Evolutionary conservation across 2,113 vertebrate species (phyloP).

Genomic region (Butastur rufipennis): DNA sequence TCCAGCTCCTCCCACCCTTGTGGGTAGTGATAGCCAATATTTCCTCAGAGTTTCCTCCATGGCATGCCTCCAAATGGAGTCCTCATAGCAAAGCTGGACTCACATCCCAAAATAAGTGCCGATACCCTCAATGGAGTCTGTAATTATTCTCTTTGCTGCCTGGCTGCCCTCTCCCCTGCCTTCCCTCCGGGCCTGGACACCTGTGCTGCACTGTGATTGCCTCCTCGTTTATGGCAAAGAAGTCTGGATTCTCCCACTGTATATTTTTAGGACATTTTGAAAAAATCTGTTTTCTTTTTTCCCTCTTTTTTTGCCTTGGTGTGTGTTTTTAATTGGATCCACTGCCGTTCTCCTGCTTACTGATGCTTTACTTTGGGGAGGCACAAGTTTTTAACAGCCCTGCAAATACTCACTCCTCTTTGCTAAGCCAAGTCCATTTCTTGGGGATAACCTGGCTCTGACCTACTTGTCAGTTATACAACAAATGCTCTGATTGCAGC

Average conservation of each 20-base stretch:
- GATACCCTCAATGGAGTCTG: constrained; percentile 44
- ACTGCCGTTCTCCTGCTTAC: background rate
- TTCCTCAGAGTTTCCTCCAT: constrained; percentile 12
- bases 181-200: constrained; percentile 54
- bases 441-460: constrained; percentile 47
- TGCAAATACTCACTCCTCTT: background rate
- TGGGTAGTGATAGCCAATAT: background rate
- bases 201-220: constrained; percentile 25
- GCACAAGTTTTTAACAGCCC: constrained; percentile 28
- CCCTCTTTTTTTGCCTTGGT: constrained; percentile 1
- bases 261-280: constrained; percentile 39
- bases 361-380: constrained; percentile 47
- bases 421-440: constrained; percentile 18
- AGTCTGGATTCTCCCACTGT: constrained; percentile 41
- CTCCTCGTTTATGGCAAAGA: constrained; percentile 27
- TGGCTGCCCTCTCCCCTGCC: constrained; percentile 55
- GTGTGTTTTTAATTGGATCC: constrained; percentile 37
- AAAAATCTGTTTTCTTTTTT: constrained; percentile 24
- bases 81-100: constrained; percentile 24
- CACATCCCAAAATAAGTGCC: background rate
- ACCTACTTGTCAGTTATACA: constrained; percentile 21
- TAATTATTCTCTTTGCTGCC: constrained; percentile 45
- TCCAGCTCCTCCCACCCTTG: background rate
- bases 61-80: constrained; percentile 25
- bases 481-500: constrained; percentile 11